Conservation (phyloP, 30 jellyfish, hydroid and myxozoan species). For the Sanderia malayensis region DNA sequence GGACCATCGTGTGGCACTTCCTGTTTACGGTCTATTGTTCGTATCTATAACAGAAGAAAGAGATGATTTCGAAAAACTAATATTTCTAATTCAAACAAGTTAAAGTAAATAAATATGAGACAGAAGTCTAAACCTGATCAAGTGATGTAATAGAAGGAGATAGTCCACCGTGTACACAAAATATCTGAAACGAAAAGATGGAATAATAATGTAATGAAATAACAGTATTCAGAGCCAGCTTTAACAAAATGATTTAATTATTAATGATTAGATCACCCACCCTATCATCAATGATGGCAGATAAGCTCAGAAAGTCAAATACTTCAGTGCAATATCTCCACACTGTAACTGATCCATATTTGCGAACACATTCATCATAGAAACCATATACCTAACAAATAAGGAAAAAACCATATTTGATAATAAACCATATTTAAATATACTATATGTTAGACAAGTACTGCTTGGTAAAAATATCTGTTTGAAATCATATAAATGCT, state of each 20-base stretch:
- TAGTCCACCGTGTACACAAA: conserved; percentile 99
- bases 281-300: conserved; percentile 97
- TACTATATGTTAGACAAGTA: no score
- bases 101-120: no score
- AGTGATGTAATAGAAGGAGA: conserved; percentile 91
- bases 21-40: conserved; percentile 94
- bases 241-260: neutral
- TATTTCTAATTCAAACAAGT: no score
- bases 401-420: neutral
- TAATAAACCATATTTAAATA: no score
- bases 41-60: conserved; percentile 52
- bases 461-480: no score
- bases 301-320: conserved; percentile 90
- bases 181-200: conserved; percentile 47
- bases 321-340: conserved; percentile 99
- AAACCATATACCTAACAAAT: conserved; percentile 90
- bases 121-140: conserved; percentile 92
- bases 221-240: no score
- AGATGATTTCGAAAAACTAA: no score
- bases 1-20: conserved; percentile 99
- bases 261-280: conserved; percentile 31
- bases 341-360: conserved; percentile 96
- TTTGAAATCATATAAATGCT: no score
- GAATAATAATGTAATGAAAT: neutral
- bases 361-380: conserved; percentile 98